phyloP scores from a whole-genome alignment of 1,140 invertebrate species.

The Aphelinus atriplicis region DNA sequence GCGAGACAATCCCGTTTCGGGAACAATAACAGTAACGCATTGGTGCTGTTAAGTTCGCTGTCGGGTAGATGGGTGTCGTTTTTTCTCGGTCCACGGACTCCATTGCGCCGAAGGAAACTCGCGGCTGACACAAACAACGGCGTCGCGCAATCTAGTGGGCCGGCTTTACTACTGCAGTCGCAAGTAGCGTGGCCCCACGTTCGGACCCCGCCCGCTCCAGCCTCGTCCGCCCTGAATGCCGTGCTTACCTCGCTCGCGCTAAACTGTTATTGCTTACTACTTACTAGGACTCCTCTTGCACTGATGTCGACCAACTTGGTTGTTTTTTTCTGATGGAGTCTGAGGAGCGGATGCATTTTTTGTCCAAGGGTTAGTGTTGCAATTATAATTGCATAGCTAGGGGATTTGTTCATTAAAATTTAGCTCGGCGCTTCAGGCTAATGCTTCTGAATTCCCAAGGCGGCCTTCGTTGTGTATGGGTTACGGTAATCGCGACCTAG shows the following conservation, averaged over 20 bases:
- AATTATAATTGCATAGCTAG: neutral
- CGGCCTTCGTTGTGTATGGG: too few relatives aligned
- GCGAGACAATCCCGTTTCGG: neutral
- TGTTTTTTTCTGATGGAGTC: neutral
- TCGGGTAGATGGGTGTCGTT: too few relatives aligned
- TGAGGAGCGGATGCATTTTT: neutral
- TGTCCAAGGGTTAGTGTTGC: neutral
- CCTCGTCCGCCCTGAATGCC: slow-evolving; percentile 4
- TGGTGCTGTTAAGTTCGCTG: slow-evolving; percentile 6
- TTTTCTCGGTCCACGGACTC: too few relatives aligned
- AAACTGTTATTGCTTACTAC: slow-evolving; percentile 27
- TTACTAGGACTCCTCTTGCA: slow-evolving; percentile 18
- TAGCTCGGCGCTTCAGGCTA: too few relatives aligned
- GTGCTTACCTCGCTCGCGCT: neutral
- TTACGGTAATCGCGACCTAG: too few relatives aligned
- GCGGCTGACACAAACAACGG: neutral
- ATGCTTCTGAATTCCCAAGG: too few relatives aligned
- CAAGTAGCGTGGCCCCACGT: slow-evolving; percentile 27
- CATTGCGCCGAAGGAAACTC: too few relatives aligned
- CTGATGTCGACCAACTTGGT: neutral
- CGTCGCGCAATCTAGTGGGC: slow-evolving; percentile 1
- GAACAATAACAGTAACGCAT: slow-evolving; percentile 28
- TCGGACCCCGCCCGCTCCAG: neutral
- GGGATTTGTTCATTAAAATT: too few relatives aligned
- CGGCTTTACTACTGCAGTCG: slow-evolving; percentile 15